These are phyloP conservation scores for Odocoileus virginianus DNA, from an alignment of 2,113 vertebrate genomes.

Conservation along the genomic window DNA sequence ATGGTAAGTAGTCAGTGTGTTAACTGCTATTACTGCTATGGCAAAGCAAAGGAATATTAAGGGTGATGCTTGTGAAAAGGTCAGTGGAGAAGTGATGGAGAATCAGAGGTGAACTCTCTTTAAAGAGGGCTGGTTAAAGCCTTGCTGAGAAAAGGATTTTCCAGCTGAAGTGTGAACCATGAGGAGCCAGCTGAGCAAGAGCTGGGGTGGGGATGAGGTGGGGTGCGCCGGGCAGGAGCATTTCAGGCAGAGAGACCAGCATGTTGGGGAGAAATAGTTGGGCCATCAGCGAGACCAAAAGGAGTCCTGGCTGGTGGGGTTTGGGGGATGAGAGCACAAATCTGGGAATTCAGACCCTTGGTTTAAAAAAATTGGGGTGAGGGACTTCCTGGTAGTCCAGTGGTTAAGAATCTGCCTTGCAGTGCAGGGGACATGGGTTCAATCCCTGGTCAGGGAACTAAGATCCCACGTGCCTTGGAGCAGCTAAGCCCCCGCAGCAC, in stretches of 20 bases:
- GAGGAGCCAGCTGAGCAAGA: not conserved
- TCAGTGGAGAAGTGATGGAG: not conserved
- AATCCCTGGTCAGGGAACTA: not conserved
- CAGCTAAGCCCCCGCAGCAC: not conserved
- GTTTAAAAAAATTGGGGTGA: not conserved
- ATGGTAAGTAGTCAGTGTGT: not conserved
- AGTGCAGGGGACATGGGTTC: not conserved
- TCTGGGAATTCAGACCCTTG: not conserved
- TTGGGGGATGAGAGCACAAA: not conserved
- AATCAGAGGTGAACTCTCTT: not conserved
- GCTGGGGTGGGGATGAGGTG: not conserved
- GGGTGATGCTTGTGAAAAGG: not conserved
- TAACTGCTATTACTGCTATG: not conserved
- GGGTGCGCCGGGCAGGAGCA: fast-evolving
- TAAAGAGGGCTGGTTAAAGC: not conserved
- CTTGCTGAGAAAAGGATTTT: not conserved
- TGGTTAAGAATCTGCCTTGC: not conserved
- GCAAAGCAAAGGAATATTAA: not conserved
- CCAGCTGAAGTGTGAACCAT: not conserved
- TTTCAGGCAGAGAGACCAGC: not conserved
- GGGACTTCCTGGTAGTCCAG: not conserved
- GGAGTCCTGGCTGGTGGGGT: not conserved
- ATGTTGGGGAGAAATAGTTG: not conserved
- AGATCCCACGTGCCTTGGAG: not conserved
- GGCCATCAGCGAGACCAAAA: not conserved